Conservation (phyloP, 2,888 invertebrate species). For the Tetanocera ferruginea region DNA sequence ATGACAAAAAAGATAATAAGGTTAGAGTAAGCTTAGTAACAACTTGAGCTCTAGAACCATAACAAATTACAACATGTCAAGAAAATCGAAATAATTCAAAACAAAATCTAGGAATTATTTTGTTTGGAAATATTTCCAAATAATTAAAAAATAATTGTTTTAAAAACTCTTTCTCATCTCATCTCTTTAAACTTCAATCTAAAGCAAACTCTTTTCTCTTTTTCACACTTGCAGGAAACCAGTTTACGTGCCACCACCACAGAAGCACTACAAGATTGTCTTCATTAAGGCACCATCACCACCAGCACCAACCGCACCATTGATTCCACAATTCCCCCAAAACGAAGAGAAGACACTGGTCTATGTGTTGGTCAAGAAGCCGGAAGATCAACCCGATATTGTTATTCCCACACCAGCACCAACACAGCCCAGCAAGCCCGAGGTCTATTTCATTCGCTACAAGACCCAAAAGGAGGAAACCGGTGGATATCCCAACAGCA, state of each 20-base stretch:
- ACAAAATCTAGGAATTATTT: too few species aligned
- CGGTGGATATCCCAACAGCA: slow-evolving; percentile 68
- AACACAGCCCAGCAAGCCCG: slow-evolving; percentile 81
- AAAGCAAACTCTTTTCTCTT: background rate
- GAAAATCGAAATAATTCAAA: too few species aligned
- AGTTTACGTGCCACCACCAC: slow-evolving; percentile 74
- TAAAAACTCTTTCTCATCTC: too few species aligned
- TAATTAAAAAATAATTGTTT: too few species aligned
- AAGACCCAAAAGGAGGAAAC: slow-evolving; percentile 75
- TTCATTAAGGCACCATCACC: slow-evolving; percentile 82
- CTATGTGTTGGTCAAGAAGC: slow-evolving; percentile 82
- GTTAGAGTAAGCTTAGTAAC: too few species aligned
- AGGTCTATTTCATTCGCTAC: slow-evolving; percentile 83
- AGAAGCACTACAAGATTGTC: slow-evolving; percentile 84
- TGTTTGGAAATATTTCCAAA: too few species aligned
- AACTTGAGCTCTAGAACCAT: too few species aligned
- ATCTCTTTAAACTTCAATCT: too few species aligned
- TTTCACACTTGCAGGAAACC: slow-evolving; percentile 69
- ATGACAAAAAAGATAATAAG: too few species aligned
- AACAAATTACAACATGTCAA: too few species aligned
- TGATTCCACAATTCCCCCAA: slow-evolving; percentile 76
- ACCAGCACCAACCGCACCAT: slow-evolving; percentile 75
- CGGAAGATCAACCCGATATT: slow-evolving; percentile 79
- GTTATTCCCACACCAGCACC: slow-evolving; percentile 78
- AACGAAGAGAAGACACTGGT: slow-evolving; percentile 83